phyloP scores from a whole-genome alignment of 2,888 invertebrate genomes.

The Dromius quadrimaculatus region DNA sequence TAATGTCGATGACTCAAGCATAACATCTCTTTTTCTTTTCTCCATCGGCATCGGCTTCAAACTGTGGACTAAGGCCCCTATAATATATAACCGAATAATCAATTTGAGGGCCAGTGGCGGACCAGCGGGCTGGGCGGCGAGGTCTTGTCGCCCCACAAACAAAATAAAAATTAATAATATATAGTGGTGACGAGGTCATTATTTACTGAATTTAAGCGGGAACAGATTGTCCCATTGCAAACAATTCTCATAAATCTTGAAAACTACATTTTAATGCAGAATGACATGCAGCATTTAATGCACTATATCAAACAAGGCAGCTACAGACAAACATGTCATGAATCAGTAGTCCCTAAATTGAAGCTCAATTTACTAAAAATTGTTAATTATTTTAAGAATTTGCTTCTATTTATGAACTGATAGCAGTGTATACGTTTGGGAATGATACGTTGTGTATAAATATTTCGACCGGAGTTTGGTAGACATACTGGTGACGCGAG shows the following conservation, averaged over 20 bases:
- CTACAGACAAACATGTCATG: too few species aligned
- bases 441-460: too few species aligned
- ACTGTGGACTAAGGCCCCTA: neutral
- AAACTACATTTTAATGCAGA: too few species aligned
- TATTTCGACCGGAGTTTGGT: slow-evolving; percentile 19
- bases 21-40: slow-evolving; percentile 7
- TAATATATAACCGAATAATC: slow-evolving; percentile 48
- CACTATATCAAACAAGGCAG: too few species aligned
- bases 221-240: neutral
- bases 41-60: neutral
- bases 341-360: too few species aligned
- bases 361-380: too few species aligned
- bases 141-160: slow-evolving; percentile 45
- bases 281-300: too few species aligned
- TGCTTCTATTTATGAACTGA: too few species aligned
- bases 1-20: slow-evolving; percentile 32
- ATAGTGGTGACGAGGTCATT: slow-evolving; percentile 51
- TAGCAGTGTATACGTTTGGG: too few species aligned
- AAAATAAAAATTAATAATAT: slow-evolving; percentile 52
- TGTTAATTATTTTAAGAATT: too few species aligned
- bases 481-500: slow-evolving; percentile 28
- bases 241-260: too few species aligned
- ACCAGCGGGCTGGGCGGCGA: slow-evolving; percentile 17
- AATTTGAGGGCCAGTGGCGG: slow-evolving; percentile 42
- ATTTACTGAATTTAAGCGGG: slow-evolving; percentile 43